Evolutionary conservation across 64 coral and sea anemone species (phyloP).

Genomic region (Montipora sp.): DNA sequence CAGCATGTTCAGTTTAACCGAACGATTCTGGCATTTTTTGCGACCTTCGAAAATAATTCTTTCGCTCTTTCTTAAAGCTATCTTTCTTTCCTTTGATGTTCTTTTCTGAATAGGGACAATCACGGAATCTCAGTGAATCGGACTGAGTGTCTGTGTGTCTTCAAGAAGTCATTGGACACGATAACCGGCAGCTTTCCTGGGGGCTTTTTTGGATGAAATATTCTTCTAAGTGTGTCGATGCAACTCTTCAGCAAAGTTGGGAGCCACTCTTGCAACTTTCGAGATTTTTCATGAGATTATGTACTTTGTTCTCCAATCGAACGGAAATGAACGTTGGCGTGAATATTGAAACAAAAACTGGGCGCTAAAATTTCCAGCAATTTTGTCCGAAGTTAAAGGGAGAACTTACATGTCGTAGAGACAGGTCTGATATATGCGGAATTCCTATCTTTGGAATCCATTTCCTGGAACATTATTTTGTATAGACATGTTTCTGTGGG

Average conservation of each 20-base stretch:
- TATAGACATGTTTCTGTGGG: no score
- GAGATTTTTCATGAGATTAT: neutral
- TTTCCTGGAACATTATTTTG: no score
- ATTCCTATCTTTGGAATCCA: no score
- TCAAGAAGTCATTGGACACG: no score
- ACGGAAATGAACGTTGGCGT: neutral
- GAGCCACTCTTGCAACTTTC: neutral
- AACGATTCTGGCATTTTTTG: neutral
- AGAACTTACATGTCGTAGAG: neutral
- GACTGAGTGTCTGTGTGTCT: no score
- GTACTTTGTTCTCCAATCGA: neutral
- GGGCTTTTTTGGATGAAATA: neutral
- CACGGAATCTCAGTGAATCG: no score
- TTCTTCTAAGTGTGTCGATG: neutral
- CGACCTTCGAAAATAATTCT: neutral
- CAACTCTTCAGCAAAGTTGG: neutral
- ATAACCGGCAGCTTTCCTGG: neutral
- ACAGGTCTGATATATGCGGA: no score
- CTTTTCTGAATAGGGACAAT: no score
- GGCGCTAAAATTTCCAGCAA: neutral
- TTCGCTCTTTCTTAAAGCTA: no score
- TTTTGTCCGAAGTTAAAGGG: neutral
- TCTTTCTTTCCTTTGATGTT: no score
- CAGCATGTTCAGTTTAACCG: neutral
- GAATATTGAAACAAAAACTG: neutral